These are phyloP conservation scores for Dione juno DNA, from an alignment of 2,888 invertebrate genomes.

Conservation along the genomic window DNA sequence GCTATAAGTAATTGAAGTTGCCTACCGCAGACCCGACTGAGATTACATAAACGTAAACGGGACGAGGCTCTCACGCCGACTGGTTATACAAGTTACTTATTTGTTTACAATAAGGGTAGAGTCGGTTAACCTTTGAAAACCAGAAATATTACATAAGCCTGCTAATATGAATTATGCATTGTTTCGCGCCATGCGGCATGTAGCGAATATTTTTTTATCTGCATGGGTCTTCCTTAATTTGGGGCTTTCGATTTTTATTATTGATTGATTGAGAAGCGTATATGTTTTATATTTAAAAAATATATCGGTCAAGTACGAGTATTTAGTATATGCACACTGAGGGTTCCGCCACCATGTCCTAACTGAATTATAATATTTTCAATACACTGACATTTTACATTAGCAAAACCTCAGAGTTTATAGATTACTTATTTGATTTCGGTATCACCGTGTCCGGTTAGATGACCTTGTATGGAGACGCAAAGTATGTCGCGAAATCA, in stretches of 20 bases:
- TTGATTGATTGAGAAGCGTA: not conserved
- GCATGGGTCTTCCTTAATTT: not conserved
- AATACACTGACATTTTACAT: not conserved
- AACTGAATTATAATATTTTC: not conserved
- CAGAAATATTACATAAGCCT: constrained; percentile 36
- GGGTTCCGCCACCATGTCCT: not conserved
- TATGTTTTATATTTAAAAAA: too few species aligned
- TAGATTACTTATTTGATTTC: not conserved
- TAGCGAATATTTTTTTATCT: not conserved
- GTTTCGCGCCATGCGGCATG: not conserved
- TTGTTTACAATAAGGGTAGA: constrained; percentile 45
- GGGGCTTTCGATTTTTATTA: not conserved
- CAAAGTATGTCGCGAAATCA: not conserved
- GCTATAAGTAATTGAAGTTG: constrained; percentile 17
- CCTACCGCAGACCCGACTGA: constrained; percentile 34
- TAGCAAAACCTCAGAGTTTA: not conserved
- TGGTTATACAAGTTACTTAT: constrained; percentile 41
- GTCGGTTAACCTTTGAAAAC: constrained; percentile 43
- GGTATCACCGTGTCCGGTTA: not conserved
- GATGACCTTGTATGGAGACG: not conserved
- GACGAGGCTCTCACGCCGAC: constrained; percentile 37
- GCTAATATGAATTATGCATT: constrained; percentile 19
- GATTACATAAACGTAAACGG: constrained; percentile 45
- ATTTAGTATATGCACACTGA: too few species aligned
- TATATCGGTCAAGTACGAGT: too few species aligned